These are phyloP conservation scores for Heterotis niloticus DNA, from an alignment of 2,113 vertebrate genomes.

Conservation along the genomic window DNA sequence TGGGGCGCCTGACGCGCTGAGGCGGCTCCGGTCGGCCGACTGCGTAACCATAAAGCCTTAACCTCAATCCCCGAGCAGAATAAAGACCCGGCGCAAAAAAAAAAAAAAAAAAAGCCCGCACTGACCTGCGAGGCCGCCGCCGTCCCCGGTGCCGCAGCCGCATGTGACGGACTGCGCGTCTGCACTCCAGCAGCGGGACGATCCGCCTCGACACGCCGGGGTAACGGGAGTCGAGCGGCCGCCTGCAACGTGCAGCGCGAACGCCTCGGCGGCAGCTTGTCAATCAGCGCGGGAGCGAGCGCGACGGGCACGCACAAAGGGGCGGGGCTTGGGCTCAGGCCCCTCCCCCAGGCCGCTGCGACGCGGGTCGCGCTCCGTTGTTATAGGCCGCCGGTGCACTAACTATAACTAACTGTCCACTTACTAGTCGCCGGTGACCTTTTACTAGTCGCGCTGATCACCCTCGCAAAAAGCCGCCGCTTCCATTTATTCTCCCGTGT, in stretches of 20 bases:
- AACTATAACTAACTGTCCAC: too few species aligned
- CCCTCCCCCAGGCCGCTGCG: neutral
- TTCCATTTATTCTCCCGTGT: too few species aligned
- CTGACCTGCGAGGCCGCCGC: constrained; percentile 21
- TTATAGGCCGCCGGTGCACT: too few species aligned
- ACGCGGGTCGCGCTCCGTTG: too few species aligned
- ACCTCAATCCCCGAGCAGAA: too few species aligned
- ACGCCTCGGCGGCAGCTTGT: neutral
- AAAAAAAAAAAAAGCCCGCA: neutral
- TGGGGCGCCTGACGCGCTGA: too few species aligned
- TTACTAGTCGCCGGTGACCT: too few species aligned
- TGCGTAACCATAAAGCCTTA: too few species aligned
- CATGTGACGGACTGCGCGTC: neutral
- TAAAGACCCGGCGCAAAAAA: too few species aligned
- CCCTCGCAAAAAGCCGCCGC: too few species aligned
- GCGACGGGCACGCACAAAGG: neutral
- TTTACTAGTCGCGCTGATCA: too few species aligned
- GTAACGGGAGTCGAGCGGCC: neutral
- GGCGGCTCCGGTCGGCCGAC: too few species aligned
- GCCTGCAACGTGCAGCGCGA: neutral
- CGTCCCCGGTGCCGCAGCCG: neutral
- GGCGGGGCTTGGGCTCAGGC: neutral
- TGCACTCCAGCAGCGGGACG: neutral
- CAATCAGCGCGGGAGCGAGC: constrained; percentile 2
- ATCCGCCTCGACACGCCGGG: neutral